phyloP scores from a whole-genome alignment of 2,797 vertebrate genomes.

The Oreochromis grahami region DNA sequence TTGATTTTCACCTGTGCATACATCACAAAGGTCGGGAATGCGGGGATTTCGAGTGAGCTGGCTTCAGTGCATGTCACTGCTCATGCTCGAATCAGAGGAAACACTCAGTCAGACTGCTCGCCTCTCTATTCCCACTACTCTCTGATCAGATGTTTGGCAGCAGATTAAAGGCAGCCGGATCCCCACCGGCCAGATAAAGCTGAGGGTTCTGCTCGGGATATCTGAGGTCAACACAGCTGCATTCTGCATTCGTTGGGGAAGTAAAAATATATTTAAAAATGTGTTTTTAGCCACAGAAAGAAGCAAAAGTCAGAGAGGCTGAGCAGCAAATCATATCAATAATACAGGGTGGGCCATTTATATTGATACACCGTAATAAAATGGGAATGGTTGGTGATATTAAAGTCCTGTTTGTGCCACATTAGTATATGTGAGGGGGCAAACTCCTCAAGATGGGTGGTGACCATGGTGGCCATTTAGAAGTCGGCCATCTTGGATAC shows the following conservation, averaged over 20 bases:
- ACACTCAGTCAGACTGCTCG: neutral
- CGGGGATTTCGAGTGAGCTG: neutral
- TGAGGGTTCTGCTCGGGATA: slow-evolving; percentile 10
- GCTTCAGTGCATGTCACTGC: neutral
- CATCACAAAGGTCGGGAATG: neutral
- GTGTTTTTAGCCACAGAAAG: neutral
- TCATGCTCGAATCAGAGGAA: neutral
- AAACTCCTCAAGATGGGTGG: too few species aligned
- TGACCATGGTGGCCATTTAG: too few species aligned
- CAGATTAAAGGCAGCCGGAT: slow-evolving; percentile 16
- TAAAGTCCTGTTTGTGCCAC: too few species aligned
- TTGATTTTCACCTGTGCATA: neutral
- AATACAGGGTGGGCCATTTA: neutral
- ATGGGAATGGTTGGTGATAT: too few species aligned
- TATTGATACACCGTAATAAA: too few species aligned
- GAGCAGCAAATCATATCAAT: neutral
- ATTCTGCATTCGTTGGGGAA: neutral
- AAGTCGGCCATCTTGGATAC: too few species aligned
- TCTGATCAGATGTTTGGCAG: slow-evolving; percentile 33
- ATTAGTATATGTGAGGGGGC: too few species aligned
- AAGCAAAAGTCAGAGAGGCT: neutral
- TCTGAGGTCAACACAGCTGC: neutral
- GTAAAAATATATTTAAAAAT: neutral
- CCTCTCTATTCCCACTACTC: neutral
- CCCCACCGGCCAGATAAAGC: slow-evolving; percentile 19